Evolutionary conservation across 1,140 invertebrate genomes (phyloP), one percentile per base, ranked within the genome.

Genomic region (Lutraria rhynchaena): DNA sequence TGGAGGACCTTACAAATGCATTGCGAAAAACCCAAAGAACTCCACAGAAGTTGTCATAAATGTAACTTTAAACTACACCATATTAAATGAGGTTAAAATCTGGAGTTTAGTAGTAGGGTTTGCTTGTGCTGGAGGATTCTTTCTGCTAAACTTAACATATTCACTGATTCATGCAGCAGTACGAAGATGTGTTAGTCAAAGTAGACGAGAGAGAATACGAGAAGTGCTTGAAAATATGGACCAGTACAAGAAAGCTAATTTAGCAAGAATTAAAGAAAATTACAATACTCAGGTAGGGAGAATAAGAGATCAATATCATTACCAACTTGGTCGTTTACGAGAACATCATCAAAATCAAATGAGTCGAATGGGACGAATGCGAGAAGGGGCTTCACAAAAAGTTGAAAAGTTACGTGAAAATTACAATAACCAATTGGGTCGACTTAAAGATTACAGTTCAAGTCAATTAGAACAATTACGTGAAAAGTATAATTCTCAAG

Each of bases 401-500:
- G 95, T 98, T 91, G 97, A 98, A 89, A 97, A 96, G 95, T 97
- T 98, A 77, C 95, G 97, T 88, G 96, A 96, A 87, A 98, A 96
- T 89, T 99, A 99, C 91, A 95, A 96, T 83, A 94, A 95, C 19
- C 97, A 98, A 93, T 67, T 90, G 13, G 80, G 83, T 13, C 81
- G 85, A 49, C 85, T 92, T 11, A 88, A 89, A 37, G 89, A 89
- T 46, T 91, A 92, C 83, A 89, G 88, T 46, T 87, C 86, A 3
- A 94, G 95, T 78, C 97, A 98, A 92, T 93, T 99, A 82, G 96
- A 97, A 90, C 96, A 96, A 95, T 96, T 99, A 63, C 94, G 97
- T 63, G 97, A 98, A 90, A 98, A 98, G 91, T 99, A 99, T 92
- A 96, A 98, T 87, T 97, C 97, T 94, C 98, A 99, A 93, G 94